Base-by-base conservation (phyloP, 2,888 invertebrate species). In the Ennomos quercinarius region DNA sequence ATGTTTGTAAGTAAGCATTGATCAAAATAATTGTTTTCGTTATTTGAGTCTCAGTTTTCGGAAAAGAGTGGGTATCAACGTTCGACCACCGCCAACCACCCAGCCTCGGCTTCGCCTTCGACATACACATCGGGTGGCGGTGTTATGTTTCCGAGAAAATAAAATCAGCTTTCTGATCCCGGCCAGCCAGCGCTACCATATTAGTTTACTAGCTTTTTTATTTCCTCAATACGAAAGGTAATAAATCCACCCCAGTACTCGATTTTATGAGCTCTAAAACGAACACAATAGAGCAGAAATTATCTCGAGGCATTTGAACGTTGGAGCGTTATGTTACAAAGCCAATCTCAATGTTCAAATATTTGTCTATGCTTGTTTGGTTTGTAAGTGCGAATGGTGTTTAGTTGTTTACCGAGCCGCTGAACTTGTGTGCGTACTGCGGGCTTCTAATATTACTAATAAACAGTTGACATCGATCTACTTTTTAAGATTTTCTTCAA, bases 361-460 rank as follows among this genome's bases (percentile, higher is more conserved):
- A 90, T 91, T 91, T 88, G 86, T 85, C 72, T 86, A 83, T 83
- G 83, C 85, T 81, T 91, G 90, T 90, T 91, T 91, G 85, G 77
- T 87, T 87, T 89, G 90, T 90, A 89, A 91, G 91, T 91, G 89
- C 89, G 89, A 91, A 91, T 91, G 90, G 91, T 88, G 89, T 89
- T 89, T 86, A 87, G 83, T 83, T 91, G 87, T 91, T 90, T 90
- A 83, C 86, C 72, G 77, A 86, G 87, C 86, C 83, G 87, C 86
- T 85, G 89, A 85, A 86, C 86, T 86, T 83, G 82, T 86, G 80
- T 87, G 83, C 78, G 78, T 78, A 77, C 76, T 77, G 78, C 72
- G 74, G 74, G 78, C 78, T 79, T 82, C 82, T 87, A 86, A 86
- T 85, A 80, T 79, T 76, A 80, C 83, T 87, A 84, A 87, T 86